Conservation (phyloP, 2,888 invertebrate species). For the Atherix ibis region DNA sequence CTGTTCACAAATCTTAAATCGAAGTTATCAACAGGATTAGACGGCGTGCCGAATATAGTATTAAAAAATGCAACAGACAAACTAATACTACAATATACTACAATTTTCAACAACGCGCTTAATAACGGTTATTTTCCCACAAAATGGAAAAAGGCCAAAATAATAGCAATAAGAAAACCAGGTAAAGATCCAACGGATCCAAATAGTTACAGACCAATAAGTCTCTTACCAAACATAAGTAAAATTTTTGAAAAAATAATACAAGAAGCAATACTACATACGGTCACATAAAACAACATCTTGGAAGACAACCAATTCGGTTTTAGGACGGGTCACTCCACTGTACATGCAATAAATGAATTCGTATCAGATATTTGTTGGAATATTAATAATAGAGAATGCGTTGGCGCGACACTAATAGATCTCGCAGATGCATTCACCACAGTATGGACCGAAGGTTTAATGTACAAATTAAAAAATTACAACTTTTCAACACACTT, state of each 20-base stretch:
- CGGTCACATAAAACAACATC: slow-evolving; percentile 9
- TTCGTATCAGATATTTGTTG: background rate
- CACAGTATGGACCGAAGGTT: slow-evolving; percentile 12
- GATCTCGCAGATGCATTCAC: slow-evolving; percentile 9
- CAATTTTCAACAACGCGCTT: too few species aligned
- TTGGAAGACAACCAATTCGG: slow-evolving; percentile 16
- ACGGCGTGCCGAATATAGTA: too few species aligned
- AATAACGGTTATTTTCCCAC: slow-evolving; percentile 8
- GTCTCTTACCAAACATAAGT: slow-evolving; percentile 15
- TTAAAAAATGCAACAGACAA: too few species aligned
- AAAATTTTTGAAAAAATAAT: slow-evolving; percentile 15
- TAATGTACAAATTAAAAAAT: slow-evolving; percentile 13
- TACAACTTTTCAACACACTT: slow-evolving; percentile 11
- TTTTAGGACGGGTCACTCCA: slow-evolving; percentile 13
- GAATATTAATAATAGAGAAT: slow-evolving; percentile 1
- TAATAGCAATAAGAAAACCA: slow-evolving; percentile 13
- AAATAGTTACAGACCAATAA: slow-evolving; percentile 14
- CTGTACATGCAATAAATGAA: slow-evolving; percentile 9
- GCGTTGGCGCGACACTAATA: slow-evolving; percentile 1
- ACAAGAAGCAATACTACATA: background rate
- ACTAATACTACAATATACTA: too few species aligned
- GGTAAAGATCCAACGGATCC: slow-evolving; percentile 9
- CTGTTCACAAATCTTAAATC: too few species aligned
- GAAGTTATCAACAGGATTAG: too few species aligned
- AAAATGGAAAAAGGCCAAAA: slow-evolving; percentile 13